phyloP scores from a whole-genome alignment of 2,113 vertebrate species.

The Petromus typicus region DNA sequence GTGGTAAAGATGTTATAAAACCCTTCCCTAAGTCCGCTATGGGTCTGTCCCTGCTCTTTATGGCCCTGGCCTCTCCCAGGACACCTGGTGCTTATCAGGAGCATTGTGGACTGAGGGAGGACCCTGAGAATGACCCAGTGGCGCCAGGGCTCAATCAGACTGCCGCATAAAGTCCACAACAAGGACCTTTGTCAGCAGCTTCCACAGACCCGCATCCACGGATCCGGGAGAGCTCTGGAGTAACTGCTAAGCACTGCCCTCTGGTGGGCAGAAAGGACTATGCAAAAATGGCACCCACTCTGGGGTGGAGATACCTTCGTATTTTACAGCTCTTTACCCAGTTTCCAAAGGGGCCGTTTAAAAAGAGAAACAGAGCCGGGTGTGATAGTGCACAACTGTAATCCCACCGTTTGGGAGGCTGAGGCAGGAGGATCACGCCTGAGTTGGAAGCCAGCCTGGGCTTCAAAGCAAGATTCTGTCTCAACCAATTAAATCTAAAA shows the following conservation, averaged over 20 bases:
- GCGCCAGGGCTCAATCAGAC: not conserved
- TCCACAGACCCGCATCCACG: no score
- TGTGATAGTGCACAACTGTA: no score
- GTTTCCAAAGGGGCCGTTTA: not conserved
- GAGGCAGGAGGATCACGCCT: not conserved
- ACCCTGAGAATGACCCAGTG: not conserved
- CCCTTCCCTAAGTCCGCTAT: not conserved
- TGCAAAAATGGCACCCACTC: not conserved
- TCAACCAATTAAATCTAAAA: not conserved
- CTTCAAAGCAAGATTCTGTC: not conserved
- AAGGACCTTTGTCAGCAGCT: not conserved
- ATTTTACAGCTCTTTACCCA: slow-evolving; percentile 10
- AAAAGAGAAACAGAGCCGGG: not conserved
- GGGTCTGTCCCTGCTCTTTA: not conserved
- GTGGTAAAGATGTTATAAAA: not conserved
- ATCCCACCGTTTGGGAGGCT: not conserved
- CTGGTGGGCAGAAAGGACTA: not conserved
- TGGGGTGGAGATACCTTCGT: not conserved
- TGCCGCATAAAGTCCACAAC: not conserved
- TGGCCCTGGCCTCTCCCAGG: not conserved
- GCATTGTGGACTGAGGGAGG: not conserved
- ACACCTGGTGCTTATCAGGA: not conserved
- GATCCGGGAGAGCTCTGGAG: not conserved
- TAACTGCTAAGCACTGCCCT: not conserved
- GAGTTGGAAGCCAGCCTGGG: not conserved